These are phyloP conservation scores for Zoanthus sansibaricus DNA, from an alignment of 92 coral and sea anemone species.

Conservation along the genomic window DNA sequence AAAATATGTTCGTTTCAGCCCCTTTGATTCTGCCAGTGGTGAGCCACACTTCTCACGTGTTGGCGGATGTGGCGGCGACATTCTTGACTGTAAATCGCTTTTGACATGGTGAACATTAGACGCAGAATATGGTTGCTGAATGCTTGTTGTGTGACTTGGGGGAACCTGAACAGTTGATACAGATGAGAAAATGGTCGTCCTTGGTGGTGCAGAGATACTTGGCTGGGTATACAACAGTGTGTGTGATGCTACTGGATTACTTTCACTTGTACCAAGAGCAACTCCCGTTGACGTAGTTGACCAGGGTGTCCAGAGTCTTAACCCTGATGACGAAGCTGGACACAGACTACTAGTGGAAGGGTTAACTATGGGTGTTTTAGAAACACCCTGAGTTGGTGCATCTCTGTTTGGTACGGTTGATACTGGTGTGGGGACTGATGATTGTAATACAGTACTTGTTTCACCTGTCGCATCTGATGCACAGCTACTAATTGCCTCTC, in stretches of 20 bases:
- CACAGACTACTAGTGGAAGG: conserved; percentile 14
- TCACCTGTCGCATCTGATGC: conserved; percentile 12
- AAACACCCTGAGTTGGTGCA: not conserved
- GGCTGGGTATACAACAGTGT: not conserved
- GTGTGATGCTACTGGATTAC: conserved; percentile 2
- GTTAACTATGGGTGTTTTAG: conserved; percentile 26
- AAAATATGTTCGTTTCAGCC: conserved; percentile 40
- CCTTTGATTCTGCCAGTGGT: conserved; percentile 25
- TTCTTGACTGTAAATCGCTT: not conserved
- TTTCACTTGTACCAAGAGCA: not conserved
- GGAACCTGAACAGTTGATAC: not conserved
- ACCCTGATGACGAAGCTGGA: conserved; percentile 5
- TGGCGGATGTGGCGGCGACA: not conserved
- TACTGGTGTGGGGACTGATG: not conserved
- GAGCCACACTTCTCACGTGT: conserved; percentile 22
- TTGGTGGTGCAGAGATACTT: not conserved
- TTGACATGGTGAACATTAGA: conserved; percentile 13
- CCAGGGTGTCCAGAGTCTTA: conserved; percentile 42
- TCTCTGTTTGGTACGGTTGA: not conserved
- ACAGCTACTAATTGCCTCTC: conserved; percentile 16
- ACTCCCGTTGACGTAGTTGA: conserved; percentile 31
- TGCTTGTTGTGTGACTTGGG: not conserved
- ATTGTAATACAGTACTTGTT: not conserved
- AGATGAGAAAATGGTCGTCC: not conserved
- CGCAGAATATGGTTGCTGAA: not conserved